These are phyloP conservation scores for Radopholus similis DNA, from an alignment of 1,140 invertebrate genomes.

Conservation along the genomic window DNA sequence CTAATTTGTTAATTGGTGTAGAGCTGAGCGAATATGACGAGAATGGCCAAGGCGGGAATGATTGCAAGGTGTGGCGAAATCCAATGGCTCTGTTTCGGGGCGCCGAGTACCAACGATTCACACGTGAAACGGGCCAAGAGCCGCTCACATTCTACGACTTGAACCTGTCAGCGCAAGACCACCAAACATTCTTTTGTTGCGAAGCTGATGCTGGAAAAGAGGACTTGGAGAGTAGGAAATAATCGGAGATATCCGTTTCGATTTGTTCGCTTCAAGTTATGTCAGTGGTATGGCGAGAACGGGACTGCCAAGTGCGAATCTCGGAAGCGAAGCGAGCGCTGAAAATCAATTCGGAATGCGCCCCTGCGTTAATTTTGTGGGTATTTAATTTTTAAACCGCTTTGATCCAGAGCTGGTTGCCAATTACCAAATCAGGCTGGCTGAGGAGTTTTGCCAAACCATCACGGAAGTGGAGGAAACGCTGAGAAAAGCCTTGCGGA, in stretches of 20 bases:
- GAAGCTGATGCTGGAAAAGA: slow-evolving; percentile 81
- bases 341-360: slow-evolving; percentile 85
- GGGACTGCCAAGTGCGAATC: slow-evolving; percentile 83
- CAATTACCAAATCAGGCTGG: slow-evolving; percentile 64
- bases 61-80: slow-evolving; percentile 96
- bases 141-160: slow-evolving; percentile 97
- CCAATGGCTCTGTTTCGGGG: slow-evolving; percentile 90
- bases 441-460: slow-evolving; percentile 90
- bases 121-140: slow-evolving; percentile 79
- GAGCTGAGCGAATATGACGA: slow-evolving; percentile 36
- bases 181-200: slow-evolving; percentile 95
- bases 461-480: slow-evolving; percentile 69
- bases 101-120: slow-evolving; percentile 89
- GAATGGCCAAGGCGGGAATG: slow-evolving; percentile 60
- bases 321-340: slow-evolving; percentile 85
- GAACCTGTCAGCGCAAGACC: slow-evolving; percentile 96
- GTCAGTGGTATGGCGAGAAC: slow-evolving; percentile 93
- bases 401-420: neutral
- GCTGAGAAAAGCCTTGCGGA: slow-evolving; percentile 74
- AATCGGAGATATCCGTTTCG: slow-evolving; percentile 4
- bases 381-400: neutral
- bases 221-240: slow-evolving; percentile 79
- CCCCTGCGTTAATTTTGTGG: slow-evolving; percentile 81
- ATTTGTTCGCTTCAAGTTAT: slow-evolving; percentile 69
- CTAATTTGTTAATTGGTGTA: slow-evolving; percentile 7